Conservation (phyloP, 2,888 invertebrate genomes). For the Pogonocherus hispidulus region DNA sequence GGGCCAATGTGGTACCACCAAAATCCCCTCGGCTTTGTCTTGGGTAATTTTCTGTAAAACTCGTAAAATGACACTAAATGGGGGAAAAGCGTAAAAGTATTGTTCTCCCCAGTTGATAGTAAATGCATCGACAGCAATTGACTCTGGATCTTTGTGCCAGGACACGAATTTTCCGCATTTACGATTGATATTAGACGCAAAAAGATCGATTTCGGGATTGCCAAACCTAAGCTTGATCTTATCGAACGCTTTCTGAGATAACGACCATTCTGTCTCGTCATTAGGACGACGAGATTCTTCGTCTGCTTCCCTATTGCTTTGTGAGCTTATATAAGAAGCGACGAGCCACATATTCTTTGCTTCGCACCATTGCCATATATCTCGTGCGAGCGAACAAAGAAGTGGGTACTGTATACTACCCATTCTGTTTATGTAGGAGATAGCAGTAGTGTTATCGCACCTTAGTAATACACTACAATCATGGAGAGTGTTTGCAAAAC, state of each 20-base stretch:
- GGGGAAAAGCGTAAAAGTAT: slow-evolving; percentile 39
- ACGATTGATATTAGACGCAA: slow-evolving; percentile 50
- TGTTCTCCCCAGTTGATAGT: slow-evolving; percentile 29
- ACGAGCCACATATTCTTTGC: not conserved
- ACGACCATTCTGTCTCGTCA: not conserved
- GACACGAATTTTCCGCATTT: slow-evolving; percentile 50
- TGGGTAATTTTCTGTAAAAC: slow-evolving; percentile 41
- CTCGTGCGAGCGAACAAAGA: not conserved
- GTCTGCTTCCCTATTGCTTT: not conserved
- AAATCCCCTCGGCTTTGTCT: slow-evolving; percentile 34
- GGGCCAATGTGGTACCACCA: slow-evolving; percentile 35
- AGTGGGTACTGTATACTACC: not conserved
- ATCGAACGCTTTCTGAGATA: not conserved
- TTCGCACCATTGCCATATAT: slow-evolving; percentile 12
- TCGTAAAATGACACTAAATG: slow-evolving; percentile 40
- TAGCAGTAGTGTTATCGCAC: not conserved
- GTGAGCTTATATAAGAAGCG: not conserved
- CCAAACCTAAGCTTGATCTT: not conserved
- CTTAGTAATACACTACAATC: not conserved
- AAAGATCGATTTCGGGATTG: slow-evolving; percentile 48
- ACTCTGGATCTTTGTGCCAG: slow-evolving; percentile 34
- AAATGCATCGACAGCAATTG: slow-evolving; percentile 35
- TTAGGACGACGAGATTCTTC: not conserved
- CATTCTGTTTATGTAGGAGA: not conserved
- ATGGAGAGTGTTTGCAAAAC: not conserved